These are phyloP conservation scores for Endomychus coccineus DNA, from an alignment of 2,888 invertebrate genomes.

Conservation along the genomic window DNA sequence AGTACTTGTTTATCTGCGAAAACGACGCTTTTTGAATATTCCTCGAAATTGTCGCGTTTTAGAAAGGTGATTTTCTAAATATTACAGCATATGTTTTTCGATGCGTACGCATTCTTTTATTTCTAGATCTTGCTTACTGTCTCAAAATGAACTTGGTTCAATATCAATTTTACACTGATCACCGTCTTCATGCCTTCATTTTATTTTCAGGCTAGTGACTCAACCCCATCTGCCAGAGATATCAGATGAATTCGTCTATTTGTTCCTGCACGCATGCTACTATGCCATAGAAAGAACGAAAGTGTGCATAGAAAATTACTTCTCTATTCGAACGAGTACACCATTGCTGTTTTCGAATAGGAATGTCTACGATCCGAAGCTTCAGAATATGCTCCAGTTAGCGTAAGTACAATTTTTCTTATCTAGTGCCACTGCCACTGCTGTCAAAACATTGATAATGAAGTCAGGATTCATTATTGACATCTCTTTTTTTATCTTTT, in stretches of 20 bases:
- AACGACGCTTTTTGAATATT: too few species aligned
- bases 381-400: slow-evolving; percentile 49
- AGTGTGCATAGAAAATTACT: slow-evolving; percentile 39
- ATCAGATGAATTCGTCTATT: slow-evolving; percentile 50
- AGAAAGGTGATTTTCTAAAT: too few species aligned
- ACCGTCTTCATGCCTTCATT: not conserved
- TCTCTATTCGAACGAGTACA: slow-evolving; percentile 48
- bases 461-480: too few species aligned
- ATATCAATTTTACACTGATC: not conserved
- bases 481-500: too few species aligned
- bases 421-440: too few species aligned
- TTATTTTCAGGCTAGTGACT: slow-evolving; percentile 47
- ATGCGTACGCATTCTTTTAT: too few species aligned
- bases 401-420: slow-evolving; percentile 43
- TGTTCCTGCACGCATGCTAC: slow-evolving; percentile 52
- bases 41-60: too few species aligned
- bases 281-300: slow-evolving; percentile 38
- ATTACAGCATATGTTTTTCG: too few species aligned
- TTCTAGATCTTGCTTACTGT: too few species aligned
- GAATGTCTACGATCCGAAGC: slow-evolving; percentile 45
- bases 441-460: too few species aligned
- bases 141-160: too few species aligned
- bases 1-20: too few species aligned
- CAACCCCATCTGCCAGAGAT: slow-evolving; percentile 51
- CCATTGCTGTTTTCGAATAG: slow-evolving; percentile 51